Percentiles rank a stretch among this genome's conserved stretches.
Evolutionary conservation across 1,140 invertebrate species (phyloP).

Genomic region (Caenorhabditis inopinata): DNA sequence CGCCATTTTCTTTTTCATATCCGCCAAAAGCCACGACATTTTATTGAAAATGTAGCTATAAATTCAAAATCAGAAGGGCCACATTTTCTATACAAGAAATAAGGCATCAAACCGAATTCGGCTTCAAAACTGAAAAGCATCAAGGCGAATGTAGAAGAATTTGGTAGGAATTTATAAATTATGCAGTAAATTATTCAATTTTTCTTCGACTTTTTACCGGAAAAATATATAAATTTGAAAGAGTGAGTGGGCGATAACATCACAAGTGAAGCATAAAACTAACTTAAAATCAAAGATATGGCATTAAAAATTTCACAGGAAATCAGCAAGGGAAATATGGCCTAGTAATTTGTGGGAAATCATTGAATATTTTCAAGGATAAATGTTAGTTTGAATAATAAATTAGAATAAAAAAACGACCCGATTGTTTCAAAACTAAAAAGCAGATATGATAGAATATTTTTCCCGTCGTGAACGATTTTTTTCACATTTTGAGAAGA

Average conservation of each 20-base stretch:
- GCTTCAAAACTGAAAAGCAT: not conserved
- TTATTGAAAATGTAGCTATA: not conserved
- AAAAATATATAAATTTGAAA: not conserved
- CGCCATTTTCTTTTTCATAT: slow-evolving; percentile 32
- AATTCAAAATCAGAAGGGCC: not conserved
- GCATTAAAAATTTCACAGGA: not conserved
- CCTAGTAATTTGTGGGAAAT: not conserved
- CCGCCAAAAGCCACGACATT: slow-evolving; percentile 34
- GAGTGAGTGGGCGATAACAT: not conserved
- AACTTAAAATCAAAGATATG: not conserved
- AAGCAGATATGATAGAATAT: no score
- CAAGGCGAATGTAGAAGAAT: not conserved
- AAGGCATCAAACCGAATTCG: slow-evolving; percentile 12
- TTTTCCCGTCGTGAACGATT: no score
- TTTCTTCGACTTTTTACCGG: no score
- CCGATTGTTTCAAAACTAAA: no score
- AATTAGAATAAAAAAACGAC: no score
- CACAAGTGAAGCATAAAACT: not conserved
- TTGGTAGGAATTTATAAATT: not conserved
- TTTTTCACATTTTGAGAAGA: no score
- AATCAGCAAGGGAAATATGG: not conserved
- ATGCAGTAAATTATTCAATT: no score
- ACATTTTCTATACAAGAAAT: not conserved
- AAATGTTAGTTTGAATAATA: not conserved
- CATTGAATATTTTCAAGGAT: not conserved